These are phyloP conservation scores for Limnodromus scolopaceus DNA, from an alignment of 2,797 vertebrate species.

Conservation along the genomic window DNA sequence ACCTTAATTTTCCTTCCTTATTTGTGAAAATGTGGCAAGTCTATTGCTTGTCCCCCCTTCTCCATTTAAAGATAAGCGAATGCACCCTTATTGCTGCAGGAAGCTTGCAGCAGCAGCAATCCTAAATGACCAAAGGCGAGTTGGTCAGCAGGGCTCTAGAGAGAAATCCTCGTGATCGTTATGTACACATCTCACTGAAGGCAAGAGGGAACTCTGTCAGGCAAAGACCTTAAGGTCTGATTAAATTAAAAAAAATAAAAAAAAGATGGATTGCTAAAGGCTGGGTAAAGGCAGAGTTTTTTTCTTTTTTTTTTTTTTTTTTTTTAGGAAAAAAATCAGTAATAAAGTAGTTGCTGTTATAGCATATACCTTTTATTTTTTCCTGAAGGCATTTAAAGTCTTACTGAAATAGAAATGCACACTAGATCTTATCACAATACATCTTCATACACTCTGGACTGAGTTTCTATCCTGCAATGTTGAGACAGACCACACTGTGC, in stretches of 20 bases:
- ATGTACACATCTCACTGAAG: accelerated
- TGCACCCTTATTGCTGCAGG: neutral
- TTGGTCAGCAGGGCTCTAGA: neutral
- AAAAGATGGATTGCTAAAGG: neutral
- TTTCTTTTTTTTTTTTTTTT: neutral
- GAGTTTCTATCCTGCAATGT: neutral
- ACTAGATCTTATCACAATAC: neutral
- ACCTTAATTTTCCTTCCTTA: neutral
- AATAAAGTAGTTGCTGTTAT: neutral
- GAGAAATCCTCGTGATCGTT: neutral
- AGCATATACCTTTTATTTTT: neutral
- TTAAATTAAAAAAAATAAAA: neutral
- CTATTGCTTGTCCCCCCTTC: neutral
- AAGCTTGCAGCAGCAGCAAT: neutral
- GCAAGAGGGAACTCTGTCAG: neutral
- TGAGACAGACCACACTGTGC: neutral
- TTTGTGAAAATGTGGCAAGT: neutral
- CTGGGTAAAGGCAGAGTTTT: neutral
- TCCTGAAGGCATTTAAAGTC: neutral
- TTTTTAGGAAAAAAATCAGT: accelerated
- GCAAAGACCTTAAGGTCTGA: neutral
- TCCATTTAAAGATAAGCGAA: neutral
- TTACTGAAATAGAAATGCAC: neutral
- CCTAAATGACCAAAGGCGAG: neutral
- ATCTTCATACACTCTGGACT: neutral